Evolutionary conservation across 2,113 vertebrate species (phyloP).

Genomic region (Perca flavescens): DNA sequence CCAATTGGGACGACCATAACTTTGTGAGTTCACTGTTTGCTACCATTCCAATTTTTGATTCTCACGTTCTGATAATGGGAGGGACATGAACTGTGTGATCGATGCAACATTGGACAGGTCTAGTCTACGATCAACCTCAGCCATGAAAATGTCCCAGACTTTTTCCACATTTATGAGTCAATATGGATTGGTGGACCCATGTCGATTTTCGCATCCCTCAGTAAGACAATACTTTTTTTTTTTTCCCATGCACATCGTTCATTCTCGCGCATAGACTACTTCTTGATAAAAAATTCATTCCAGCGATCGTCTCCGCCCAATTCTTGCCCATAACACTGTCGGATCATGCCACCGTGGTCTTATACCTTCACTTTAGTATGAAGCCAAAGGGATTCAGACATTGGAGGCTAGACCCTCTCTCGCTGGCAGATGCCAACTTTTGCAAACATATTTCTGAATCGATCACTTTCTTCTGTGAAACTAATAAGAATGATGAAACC

Average conservation of each 20-base stretch:
- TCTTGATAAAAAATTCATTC: background rate
- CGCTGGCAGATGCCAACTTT: background rate
- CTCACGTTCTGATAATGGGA: too few relatives aligned
- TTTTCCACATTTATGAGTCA: background rate
- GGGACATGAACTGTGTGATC: constrained; percentile 20
- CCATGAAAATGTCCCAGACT: background rate
- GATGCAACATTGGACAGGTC: background rate
- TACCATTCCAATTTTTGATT: too few relatives aligned
- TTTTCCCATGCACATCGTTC: background rate
- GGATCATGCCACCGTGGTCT: background rate
- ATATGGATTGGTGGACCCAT: background rate
- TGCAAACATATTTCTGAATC: constrained; percentile 6
- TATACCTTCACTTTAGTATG: background rate
- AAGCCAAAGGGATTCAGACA: background rate
- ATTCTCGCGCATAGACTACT: background rate
- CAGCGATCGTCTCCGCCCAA: background rate
- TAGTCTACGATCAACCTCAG: background rate
- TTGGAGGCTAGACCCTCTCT: background rate
- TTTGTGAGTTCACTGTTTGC: too few relatives aligned
- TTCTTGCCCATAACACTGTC: constrained; percentile 17
- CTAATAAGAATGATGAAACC: background rate
- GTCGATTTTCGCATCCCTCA: background rate
- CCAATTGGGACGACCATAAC: too few relatives aligned
- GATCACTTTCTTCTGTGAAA: constrained; percentile 24
- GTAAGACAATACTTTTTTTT: background rate